A percentile compares a stretch with the other conserved stretches of the same genome.
Conservation (phyloP, 2,797 vertebrate genomes). For the Cossypha dichroa region DNA sequence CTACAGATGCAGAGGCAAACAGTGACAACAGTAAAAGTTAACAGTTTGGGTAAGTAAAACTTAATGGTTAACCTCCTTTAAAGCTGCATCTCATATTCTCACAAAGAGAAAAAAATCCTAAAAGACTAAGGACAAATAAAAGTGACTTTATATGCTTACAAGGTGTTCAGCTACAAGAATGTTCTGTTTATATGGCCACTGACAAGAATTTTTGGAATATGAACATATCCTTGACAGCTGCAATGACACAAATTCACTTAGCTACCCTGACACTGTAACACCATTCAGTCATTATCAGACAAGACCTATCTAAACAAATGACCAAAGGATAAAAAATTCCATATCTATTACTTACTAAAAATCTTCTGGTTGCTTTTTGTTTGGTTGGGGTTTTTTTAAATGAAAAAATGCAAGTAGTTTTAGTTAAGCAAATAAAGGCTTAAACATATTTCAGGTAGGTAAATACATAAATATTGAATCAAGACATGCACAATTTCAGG, state of each 20-base stretch:
- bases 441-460: neutral
- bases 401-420: neutral
- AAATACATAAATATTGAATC: neutral
- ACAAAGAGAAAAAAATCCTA: neutral
- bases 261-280: neutral
- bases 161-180: neutral
- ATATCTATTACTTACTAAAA: neutral
- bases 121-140: neutral
- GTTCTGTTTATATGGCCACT: neutral
- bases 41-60: neutral
- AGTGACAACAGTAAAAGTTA: neutral
- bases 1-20: neutral
- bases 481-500: neutral
- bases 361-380: neutral
- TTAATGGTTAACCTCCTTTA: neutral
- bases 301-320: neutral
- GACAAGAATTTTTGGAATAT: neutral
- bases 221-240: neutral
- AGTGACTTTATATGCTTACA: neutral
- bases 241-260: neutral
- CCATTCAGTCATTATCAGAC: neutral
- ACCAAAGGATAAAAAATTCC: neutral
- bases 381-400: rapidly evolving
- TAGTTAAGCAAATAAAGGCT: neutral
- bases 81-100: neutral